Base-by-base conservation (phyloP, 2,888 invertebrate species). In the Dyspetes luteomarginatus region DNA sequence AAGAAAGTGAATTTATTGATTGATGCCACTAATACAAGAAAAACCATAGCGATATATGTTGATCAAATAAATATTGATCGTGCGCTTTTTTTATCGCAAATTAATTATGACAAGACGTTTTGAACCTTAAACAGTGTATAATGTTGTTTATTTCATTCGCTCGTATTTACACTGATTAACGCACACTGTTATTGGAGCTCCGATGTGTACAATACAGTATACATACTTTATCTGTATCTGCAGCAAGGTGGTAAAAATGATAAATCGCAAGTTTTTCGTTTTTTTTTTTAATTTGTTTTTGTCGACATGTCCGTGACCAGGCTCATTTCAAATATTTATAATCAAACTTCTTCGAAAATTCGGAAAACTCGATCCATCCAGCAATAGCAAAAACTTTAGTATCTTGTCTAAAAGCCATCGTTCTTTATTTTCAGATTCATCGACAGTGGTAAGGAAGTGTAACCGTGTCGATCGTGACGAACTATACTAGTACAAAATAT, bases 1-100 rank as follows among this genome's bases (percentile, higher is more conserved):
- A 82, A 41, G 72, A 84, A 84, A 83, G 71, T 72, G 71, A 69
- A 75, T 86, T 86, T 86, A 85, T 85, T 86, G n/a, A 60, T 77
- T 17, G 62, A 80, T n/a, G n/a, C 81, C 76, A 81, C 78, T 36
- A 67, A 80, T 83, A 82, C 78, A 84, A 78, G 67, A 82, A 82
- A 80, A 84, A 85, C 73, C 64, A 82, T 82, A 80, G 68, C 68
- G 82, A 81, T 80, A 83, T 71, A 62, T 79, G n/a, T n/a, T 73
- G 81, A 78, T 55, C 74, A 81, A 86, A 86, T 84, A 84, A 84
- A 85, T 86, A 84, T 82, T 72, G 48, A 30, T 80, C 64, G 56
- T 71, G 55, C 24, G n/a, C n/a, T n/a, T n/a, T n/a, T 60, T 17
- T 26, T 73, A 74, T 50, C 48, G 68, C 36, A 71, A 82, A 60